Percentiles rank a stretch among this genome's conserved stretches.
Evolutionary conservation across 1,140 invertebrate genomes (phyloP).

Genomic region (roundworm (Caenorhabditis elegans)): DNA sequence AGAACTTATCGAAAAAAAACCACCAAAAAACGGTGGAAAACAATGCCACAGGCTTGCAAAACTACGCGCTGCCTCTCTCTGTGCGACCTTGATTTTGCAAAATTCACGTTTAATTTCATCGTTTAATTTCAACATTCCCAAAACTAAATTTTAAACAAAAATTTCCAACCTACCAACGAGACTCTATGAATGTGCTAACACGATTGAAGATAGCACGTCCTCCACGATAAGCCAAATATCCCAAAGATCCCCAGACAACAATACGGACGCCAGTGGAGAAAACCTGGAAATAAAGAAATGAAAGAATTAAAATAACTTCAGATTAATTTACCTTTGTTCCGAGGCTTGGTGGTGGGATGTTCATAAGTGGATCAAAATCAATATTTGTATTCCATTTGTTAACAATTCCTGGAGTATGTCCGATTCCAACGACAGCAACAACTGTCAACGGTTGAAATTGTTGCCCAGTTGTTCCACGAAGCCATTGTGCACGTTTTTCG

Average conservation of each 20-base stretch:
- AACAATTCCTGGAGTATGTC: constrained; percentile 60
- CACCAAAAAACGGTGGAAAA: too few relatives aligned
- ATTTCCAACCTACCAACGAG: neutral
- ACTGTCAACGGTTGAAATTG: constrained; percentile 53
- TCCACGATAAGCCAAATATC: constrained; percentile 23
- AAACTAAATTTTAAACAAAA: neutral
- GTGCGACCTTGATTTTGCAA: too few relatives aligned
- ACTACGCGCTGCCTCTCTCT: too few relatives aligned
- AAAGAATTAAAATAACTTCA: neutral
- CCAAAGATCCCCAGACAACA: constrained; percentile 27
- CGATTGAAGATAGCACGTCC: constrained; percentile 8
- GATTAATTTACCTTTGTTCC: neutral
- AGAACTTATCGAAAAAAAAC: too few relatives aligned
- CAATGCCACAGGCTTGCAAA: too few relatives aligned
- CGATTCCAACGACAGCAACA: constrained; percentile 65
- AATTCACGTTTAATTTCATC: too few relatives aligned
- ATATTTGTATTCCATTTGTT: constrained; percentile 56
- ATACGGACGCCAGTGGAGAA: neutral
- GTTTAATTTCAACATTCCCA: too few relatives aligned
- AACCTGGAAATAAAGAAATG: neutral
- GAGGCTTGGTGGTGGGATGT: constrained; percentile 23
- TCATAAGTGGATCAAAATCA: constrained; percentile 51
- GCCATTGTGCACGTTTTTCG: constrained; percentile 56
- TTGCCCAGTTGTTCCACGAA: neutral
- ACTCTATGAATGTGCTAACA: neutral